Base-by-base conservation (phyloP, 2,888 invertebrate genomes). In the Lagria hirta region DNA sequence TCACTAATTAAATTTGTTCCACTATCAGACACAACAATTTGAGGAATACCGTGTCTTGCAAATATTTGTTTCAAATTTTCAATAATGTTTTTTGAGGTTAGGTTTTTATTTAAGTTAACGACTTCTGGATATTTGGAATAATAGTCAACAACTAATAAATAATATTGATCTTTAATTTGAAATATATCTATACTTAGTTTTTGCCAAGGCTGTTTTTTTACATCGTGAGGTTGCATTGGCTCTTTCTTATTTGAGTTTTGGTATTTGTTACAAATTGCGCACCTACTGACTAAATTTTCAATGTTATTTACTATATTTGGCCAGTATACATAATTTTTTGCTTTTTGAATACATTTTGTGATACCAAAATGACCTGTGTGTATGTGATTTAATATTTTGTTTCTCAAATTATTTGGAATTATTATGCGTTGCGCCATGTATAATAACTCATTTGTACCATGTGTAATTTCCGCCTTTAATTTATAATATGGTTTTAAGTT, bases 341-440 rank as follows among this genome's bases (percentile, higher is more conserved):
- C 60, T 36, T 47, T 48, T 15, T 21, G 7, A 11, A 45, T 32
- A 4, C 51, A 52, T 48, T 54, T 54, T 11, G 48, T 48, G 13
- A 57, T 54, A 2, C 61, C 58, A 36, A 55, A 40, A 41, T 61
- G 59, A 14, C 45, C 42, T 38, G 51, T 48, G 43, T 59, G 60
- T 17, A 58, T 21, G 10, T 41, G 36, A 8, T 43, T 42, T 32
- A 61, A 36, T 7, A 55, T 51, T 27, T 51, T 49, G 11, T 7
- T 27, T 37, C 55, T 41, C 42, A 57, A 17, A 10, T 13, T 12
- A 33, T 42, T 41, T 13, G 59, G 59, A 13, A 61, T 52, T 3
- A 59, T 48, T n/a, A 57, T 20, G 28, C 29, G 43, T 37, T 46
- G 22, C 17, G 42, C 42, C 41, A 48, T 56, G 26, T 43, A 49